phyloP scores from a whole-genome alignment of 2,113 vertebrate genomes.

The Cheilinus undulatus region DNA sequence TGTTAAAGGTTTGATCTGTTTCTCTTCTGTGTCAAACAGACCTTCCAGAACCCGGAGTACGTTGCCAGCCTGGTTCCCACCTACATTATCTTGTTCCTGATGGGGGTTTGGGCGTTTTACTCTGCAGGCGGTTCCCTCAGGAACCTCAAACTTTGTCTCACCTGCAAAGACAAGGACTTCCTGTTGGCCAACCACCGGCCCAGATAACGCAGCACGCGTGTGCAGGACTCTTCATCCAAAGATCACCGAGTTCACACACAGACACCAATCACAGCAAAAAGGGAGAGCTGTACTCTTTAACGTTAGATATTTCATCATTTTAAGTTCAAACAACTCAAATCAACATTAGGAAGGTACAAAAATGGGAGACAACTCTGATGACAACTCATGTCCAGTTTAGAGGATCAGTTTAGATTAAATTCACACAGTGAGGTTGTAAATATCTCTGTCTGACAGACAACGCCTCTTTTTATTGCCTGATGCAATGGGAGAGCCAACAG shows the following conservation, averaged over 20 bases:
- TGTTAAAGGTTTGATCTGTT: neutral
- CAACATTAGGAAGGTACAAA: conserved; percentile 7
- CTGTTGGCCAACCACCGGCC: conserved; percentile 84
- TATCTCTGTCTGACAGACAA: neutral
- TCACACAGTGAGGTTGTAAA: neutral
- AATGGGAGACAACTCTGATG: conserved; percentile 1
- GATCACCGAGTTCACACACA: conserved; percentile 33
- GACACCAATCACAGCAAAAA: conserved; percentile 1
- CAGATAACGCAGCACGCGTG: conserved; percentile 77
- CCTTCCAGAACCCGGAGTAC: conserved; percentile 83
- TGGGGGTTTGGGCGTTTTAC: conserved; percentile 85
- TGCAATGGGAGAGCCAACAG: conserved; percentile 5
- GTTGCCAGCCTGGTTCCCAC: conserved; percentile 80
- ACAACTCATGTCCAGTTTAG: conserved; percentile 7
- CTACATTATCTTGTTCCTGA: conserved; percentile 80
- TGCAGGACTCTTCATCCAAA: conserved; percentile 59
- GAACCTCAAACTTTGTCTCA: conserved; percentile 86
- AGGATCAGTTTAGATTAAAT: conserved; percentile 3
- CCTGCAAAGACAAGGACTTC: conserved; percentile 88
- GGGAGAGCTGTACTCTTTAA: too few species aligned
- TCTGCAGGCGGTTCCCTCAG: conserved; percentile 84
- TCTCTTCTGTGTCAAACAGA: conserved; percentile 65
- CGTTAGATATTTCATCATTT: neutral
- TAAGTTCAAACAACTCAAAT: conserved; percentile 1
- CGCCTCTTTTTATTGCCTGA: neutral